Conservation (phyloP, 53 echinoderm and acorn worm genomes). For the Paelopatides confundens region DNA sequence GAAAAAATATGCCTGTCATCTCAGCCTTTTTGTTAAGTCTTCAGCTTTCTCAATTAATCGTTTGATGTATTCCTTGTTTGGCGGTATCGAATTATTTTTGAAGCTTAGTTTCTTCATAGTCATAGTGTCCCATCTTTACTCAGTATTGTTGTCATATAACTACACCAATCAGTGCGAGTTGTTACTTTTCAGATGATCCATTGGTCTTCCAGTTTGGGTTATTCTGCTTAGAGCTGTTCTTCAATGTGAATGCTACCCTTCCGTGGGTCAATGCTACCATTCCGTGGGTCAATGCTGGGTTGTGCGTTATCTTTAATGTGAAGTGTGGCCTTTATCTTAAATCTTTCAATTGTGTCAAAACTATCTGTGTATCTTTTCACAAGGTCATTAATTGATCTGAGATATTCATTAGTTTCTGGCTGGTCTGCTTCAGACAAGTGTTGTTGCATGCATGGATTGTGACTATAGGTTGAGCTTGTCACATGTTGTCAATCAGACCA, state of each 20-base stretch:
- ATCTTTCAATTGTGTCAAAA: background rate
- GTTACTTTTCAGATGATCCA: conserved; percentile 57
- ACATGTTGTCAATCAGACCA: conserved; percentile 64
- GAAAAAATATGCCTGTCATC: no score
- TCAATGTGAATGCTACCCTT: conserved; percentile 58
- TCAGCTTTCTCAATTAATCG: no score
- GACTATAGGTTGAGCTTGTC: conserved; percentile 49
- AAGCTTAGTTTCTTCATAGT: no score
- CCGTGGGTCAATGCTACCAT: no score
- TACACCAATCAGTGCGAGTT: conserved; percentile 66
- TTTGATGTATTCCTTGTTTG: no score
- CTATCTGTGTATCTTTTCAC: background rate
- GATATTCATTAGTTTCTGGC: background rate
- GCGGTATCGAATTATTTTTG: no score
- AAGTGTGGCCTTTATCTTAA: background rate
- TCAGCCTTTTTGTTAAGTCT: no score
- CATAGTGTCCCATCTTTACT: conserved; percentile 75
- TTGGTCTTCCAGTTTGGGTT: conserved; percentile 49
- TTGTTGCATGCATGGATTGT: conserved; percentile 54
- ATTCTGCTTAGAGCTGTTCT: conserved; percentile 55
- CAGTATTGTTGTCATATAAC: conserved; percentile 41
- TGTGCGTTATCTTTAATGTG: background rate
- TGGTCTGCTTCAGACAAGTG: no score
- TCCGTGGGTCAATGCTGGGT: conserved; percentile 42
- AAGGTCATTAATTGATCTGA: background rate